Evolutionary conservation across 1,140 invertebrate genomes (phyloP).

Genomic region (Lineus longissimus): DNA sequence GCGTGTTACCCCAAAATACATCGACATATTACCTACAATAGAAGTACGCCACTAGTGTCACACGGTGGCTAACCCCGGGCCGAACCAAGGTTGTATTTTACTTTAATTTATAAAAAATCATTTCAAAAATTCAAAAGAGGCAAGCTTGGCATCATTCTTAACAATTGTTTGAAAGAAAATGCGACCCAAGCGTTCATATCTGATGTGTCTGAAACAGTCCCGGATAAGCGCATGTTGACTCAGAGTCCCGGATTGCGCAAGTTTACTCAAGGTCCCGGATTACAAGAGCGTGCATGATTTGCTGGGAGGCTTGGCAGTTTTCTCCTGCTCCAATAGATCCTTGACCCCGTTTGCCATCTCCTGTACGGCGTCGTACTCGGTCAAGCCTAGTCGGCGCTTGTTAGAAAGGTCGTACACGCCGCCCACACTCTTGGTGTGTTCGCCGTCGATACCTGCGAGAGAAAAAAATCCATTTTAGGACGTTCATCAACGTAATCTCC

Average conservation of each 20-base stretch:
- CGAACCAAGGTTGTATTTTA: too few species aligned
- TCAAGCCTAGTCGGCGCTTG: constrained; percentile 45
- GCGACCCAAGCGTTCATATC: neutral
- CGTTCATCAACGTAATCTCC: neutral
- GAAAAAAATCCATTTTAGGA: constrained; percentile 1
- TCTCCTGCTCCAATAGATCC: constrained; percentile 16
- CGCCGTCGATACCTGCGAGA: constrained; percentile 83
- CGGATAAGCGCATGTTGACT: neutral
- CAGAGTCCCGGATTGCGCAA: neutral
- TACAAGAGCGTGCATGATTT: neutral
- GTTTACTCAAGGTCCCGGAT: neutral
- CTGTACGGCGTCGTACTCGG: constrained; percentile 44
- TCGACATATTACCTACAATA: too few species aligned
- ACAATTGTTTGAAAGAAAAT: constrained; percentile 2
- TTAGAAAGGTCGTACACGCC: constrained; percentile 59
- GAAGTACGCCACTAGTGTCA: too few species aligned
- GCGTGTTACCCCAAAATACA: too few species aligned
- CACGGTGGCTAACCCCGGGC: too few species aligned
- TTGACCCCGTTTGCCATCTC: constrained; percentile 30
- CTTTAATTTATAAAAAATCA: too few species aligned
- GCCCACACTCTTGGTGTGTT: constrained; percentile 74
- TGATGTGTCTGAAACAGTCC: neutral
- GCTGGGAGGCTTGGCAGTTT: constrained; percentile 8
- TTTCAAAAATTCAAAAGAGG: too few species aligned
- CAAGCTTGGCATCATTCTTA: neutral